Evolutionary conservation across 2,888 invertebrate species (phyloP), one percentile per base, ranked within the genome.

Genomic region (Boloria selene): DNA sequence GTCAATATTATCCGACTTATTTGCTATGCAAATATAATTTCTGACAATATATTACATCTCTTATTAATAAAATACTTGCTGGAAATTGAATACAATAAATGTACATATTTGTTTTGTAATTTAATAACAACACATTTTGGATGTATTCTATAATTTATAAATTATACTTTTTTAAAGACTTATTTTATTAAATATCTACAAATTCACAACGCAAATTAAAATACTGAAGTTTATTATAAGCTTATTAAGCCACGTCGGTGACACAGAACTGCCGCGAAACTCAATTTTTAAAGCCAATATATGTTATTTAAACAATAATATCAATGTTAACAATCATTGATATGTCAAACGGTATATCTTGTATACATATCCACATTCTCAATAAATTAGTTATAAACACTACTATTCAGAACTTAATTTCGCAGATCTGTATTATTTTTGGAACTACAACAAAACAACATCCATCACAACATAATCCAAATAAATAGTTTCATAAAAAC

Each of bases 211-310:
- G 17, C 38, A 54, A 38, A 54, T 54, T 42, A 17, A 3, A 54
- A 54, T 54, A 54, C 54, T 54, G 42, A 54, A 13, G 13, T 4
- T 54, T 54, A 18, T 54, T 18, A 42, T 17, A 38, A n/a, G 38
- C 42, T 13, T 54, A 54, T 17, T 38, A 54, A 54, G 16, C 18
- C 54, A 13, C 18, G 17, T 17, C 13, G n/a, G 38, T 42, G 7
- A 54, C 22, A 13, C 17, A 17, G 54, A 42, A 17, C 54, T 18
- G 42, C 42, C 6, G 7, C 3, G 10, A 16, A 4, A 13, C 6
- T 1, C 5, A 31, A 26, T 26, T 51, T 18, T 51, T 51, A 50
- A 18, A 17, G 50, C 17, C 13, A 1, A 17, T n/a, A n/a, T n/a
- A n/a, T 13, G 17, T 13, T 18, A 18, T 22, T 22, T 22, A 22